Evolutionary conservation across 2,797 vertebrate genomes (phyloP), one percentile per base, ranked within the genome.

Genomic region (Aldrovandia affinis): DNA sequence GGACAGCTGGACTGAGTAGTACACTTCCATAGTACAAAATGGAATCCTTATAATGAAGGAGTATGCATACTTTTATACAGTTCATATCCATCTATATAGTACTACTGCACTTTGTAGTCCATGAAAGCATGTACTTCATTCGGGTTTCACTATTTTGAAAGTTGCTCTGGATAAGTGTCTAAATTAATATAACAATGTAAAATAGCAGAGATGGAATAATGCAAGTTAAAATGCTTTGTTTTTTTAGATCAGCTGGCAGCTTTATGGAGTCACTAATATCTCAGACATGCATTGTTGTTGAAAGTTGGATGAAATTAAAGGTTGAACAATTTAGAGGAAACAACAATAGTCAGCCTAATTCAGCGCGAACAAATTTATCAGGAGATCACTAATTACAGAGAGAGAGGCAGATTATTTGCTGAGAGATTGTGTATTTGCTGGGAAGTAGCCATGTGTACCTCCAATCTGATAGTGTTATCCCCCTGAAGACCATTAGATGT

Each of bases 391-490:
- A 68, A 68, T 68, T 68, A 30, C 63, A 68, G 30, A 1, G 63
- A 33, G 30, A 68, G 63, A 68, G 22, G 30, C 36, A 30, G 30
- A 33, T 68, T 68, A 68, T 68, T 68, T 68, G 28, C 63, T 61
- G 57, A 68, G 15, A 33, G 63, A 33, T 68, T 68, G 63, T 68
- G 12, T 73, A 5, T 73, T 73, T 73, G 36, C 68, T 73, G 36
- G 36, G 68, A 73, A 42, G 68, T 42, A 73, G 39, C 36, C n/a
- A 36, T 73, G 68, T 73, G 20, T 18, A 73, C 30, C 36, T 73
- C 68, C 18, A 42, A 73, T 73, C 68, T 18, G 68, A 73, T 42
- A 73, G 68, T 42, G 68, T 39, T 73, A 73, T 73, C 68, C 68
- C 39, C 33, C 68, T 73, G 7, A 42, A 42, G 14, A 42, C 36